Evolutionary conservation across 2,113 vertebrate species (phyloP).

Genomic region (Todiramphus chloris): DNA sequence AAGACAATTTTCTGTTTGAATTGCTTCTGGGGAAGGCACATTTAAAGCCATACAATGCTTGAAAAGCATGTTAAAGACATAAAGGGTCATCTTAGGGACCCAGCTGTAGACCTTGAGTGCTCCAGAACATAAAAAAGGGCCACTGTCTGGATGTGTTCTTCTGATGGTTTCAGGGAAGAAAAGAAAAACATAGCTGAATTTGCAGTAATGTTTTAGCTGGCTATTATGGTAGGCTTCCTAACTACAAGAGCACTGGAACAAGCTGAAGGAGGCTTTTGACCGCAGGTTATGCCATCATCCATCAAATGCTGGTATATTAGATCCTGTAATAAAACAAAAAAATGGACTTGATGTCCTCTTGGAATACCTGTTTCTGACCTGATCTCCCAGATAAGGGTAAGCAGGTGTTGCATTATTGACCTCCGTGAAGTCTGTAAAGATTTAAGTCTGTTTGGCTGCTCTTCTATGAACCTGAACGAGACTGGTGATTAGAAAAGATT

Average conservation of each 20-base stretch:
- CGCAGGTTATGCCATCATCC: background rate
- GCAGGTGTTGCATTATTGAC: background rate
- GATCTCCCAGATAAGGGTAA: background rate
- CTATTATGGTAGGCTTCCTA: background rate
- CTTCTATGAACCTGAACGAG: background rate
- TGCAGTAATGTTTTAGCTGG: background rate
- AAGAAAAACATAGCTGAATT: background rate
- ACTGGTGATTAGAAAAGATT: background rate
- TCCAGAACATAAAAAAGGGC: background rate
- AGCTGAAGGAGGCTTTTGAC: background rate
- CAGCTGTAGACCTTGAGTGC: background rate
- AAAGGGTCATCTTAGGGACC: background rate
- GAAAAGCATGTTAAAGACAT: background rate
- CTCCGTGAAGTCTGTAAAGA: background rate
- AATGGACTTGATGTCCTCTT: background rate
- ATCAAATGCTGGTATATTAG: background rate
- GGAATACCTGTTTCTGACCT: background rate
- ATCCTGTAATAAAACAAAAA: background rate
- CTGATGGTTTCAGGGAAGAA: background rate
- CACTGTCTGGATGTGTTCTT: background rate
- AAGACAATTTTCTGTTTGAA: constrained; percentile 44
- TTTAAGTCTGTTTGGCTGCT: background rate
- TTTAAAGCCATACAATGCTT: background rate
- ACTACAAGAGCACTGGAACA: background rate
- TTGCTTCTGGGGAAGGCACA: constrained; percentile 17